Evolutionary conservation across 2,888 invertebrate species (phyloP).

Genomic region (Ormyrus pomaceus): DNA sequence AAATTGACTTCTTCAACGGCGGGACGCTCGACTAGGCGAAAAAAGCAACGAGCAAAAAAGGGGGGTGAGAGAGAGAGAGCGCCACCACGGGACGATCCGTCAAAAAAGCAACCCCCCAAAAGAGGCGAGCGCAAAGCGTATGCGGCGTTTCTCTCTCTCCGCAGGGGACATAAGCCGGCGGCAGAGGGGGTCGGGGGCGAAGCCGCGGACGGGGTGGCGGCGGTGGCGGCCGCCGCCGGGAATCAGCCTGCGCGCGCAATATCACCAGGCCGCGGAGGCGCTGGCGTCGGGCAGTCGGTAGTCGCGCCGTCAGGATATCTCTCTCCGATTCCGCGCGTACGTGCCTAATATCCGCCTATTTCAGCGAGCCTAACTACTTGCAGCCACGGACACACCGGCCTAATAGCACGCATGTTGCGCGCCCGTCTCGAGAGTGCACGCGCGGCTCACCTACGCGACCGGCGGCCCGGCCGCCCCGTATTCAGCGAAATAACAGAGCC

Average conservation of each 20-base stretch:
- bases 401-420: no score
- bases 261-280: conserved; percentile 36
- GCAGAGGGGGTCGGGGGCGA: conserved; percentile 17
- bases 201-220: neutral
- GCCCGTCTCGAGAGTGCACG: no score
- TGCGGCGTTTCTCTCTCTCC: conserved; percentile 1
- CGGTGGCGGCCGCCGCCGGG: neutral
- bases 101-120: conserved; percentile 38
- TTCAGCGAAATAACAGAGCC: neutral
- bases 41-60: neutral
- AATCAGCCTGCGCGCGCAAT: conserved; percentile 2
- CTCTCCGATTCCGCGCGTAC: neutral
- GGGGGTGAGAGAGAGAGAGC: no score
- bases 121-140: conserved; percentile 13
- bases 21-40: neutral
- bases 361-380: no score
- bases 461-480: neutral
- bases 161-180: neutral
- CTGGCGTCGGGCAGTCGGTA: conserved; percentile 41
- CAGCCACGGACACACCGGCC: no score
- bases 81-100: conserved; percentile 14
- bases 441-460: neutral
- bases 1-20: conserved; percentile 42
- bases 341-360: neutral
- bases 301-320: conserved; percentile 35